These are phyloP conservation scores for Amaurobius ferox DNA, from an alignment of 2,888 invertebrate genomes.

Conservation along the genomic window DNA sequence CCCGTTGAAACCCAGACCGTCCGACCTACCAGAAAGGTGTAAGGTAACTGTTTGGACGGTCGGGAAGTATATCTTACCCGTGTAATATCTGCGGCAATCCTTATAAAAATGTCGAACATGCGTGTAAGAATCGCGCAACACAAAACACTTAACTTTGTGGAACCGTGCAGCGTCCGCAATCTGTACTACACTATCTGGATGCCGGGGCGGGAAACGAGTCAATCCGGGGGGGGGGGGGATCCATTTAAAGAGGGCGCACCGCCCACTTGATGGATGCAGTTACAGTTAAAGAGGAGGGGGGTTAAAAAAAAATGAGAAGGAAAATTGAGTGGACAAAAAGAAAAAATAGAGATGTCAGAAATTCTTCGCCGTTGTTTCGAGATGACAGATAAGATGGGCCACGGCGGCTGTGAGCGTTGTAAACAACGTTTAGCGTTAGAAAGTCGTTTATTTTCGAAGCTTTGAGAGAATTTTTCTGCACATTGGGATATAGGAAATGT, in stretches of 20 bases:
- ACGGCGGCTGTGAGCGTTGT: conserved; percentile 45
- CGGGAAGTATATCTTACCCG: too few relatives aligned
- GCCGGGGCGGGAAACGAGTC: background rate
- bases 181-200: background rate
- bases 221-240: too few relatives aligned
- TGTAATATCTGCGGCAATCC: too few relatives aligned
- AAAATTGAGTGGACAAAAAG: background rate
- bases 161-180: too few relatives aligned
- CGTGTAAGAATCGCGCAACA: too few relatives aligned
- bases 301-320: background rate
- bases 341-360: conserved; percentile 48
- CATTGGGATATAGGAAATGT: too few relatives aligned
- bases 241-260: conserved; percentile 7
- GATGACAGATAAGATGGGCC: conserved; percentile 45
- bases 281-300: conserved; percentile 19
- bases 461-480: too few relatives aligned
- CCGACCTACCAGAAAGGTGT: too few relatives aligned
- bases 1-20: too few relatives aligned
- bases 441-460: conserved; percentile 58
- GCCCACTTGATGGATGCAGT: conserved; percentile 56
- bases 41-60: too few relatives aligned
- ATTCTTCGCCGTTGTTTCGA: conserved; percentile 39
- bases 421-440: conserved; percentile 56
- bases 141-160: too few relatives aligned
- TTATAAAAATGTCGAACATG: too few relatives aligned